Conservation (phyloP, 1,140 invertebrate species). For the Caenorhabditis elegans region WBcel235 BX284602.5:9737501-9738000, state of each 20-base stretch:
- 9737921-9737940: too few relatives aligned
- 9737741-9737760: slow-evolving; percentile 19
- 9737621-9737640: slow-evolving; percentile 26
- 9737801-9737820: background rate
- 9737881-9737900: too few relatives aligned
- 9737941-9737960: background rate
- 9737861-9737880: too few relatives aligned
- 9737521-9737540: too few relatives aligned
- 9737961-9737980: slow-evolving; percentile 6
- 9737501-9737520: background rate
- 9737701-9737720: slow-evolving; percentile 21
- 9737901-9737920: background rate
- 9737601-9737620: background rate
- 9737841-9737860: background rate
- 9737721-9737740: slow-evolving; percentile 1
- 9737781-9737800: background rate
- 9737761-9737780: background rate
- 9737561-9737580: too few relatives aligned
- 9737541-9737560: too few relatives aligned
- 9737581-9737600: too few relatives aligned
- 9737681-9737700: too few relatives aligned
- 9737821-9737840: background rate
- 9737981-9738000: background rate
- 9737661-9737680: too few relatives aligned
- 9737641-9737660: background rate